These are phyloP conservation scores for Parnassius smintheus DNA, from an alignment of 2,888 invertebrate species.

Conservation along the genomic window DNA sequence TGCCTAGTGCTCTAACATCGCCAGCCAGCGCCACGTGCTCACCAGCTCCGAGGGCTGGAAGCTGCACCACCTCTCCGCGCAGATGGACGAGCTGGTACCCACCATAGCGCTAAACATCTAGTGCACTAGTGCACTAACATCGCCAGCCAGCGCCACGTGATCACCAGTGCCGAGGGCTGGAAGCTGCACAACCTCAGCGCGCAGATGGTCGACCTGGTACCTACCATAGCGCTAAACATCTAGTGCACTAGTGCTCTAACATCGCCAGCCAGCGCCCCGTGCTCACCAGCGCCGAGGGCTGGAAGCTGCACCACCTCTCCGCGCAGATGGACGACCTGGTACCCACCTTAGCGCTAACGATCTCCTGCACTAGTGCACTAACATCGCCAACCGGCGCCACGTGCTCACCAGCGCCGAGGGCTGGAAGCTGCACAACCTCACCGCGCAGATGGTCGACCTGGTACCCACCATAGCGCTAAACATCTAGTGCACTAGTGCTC, in stretches of 20 bases:
- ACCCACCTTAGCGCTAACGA: slow-evolving; percentile 32
- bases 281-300: slow-evolving; percentile 93
- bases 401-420: slow-evolving; percentile 94
- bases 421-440: slow-evolving; percentile 96
- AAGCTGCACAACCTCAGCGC: no score
- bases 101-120: background rate
- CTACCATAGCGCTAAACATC: slow-evolving; percentile 77
- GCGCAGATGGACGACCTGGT: slow-evolving; percentile 97
- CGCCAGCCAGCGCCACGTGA: no score
- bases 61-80: no score
- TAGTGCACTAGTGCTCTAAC: slow-evolving; percentile 82
- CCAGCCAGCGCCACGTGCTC: no score
- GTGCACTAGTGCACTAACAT: no score
- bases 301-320: slow-evolving; percentile 96
- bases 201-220: slow-evolving; percentile 88
- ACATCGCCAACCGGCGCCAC: slow-evolving; percentile 91
- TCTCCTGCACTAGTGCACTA: background rate
- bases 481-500: background rate
- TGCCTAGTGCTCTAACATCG: no score
- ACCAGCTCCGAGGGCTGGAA: no score
- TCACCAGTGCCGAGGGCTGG: no score
- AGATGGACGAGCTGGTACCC: slow-evolving; percentile 88
- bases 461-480: slow-evolving; percentile 66
- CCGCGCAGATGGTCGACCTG: slow-evolving; percentile 95
- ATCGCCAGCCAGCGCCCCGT: slow-evolving; percentile 94